Conservation (phyloP, 2,113 vertebrate species). For the Tachysurus fulvidraco region DNA sequence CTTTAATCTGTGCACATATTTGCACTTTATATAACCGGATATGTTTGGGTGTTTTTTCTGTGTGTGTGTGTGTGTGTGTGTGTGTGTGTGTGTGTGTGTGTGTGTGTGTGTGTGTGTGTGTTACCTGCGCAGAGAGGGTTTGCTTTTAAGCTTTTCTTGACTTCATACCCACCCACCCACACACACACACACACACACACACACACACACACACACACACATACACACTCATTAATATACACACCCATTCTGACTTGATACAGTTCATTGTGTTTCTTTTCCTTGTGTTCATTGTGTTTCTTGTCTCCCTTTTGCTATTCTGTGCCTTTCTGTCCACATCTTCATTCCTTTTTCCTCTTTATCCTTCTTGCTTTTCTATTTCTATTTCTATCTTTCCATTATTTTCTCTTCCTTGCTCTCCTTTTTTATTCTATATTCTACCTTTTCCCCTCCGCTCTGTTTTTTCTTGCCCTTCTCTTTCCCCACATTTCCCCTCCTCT, state of each 20-base stretch:
- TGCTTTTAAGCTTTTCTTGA: neutral
- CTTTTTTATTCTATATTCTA: neutral
- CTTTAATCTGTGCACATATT: slow-evolving; percentile 3
- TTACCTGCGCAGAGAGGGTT: neutral
- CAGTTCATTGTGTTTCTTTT: neutral
- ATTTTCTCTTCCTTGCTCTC: neutral
- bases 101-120: neutral
- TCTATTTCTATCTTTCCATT: neutral
- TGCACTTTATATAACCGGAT: neutral
- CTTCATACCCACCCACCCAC: slow-evolving; percentile 13
- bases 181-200: slow-evolving; percentile 14
- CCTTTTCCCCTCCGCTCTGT: too few relatives aligned
- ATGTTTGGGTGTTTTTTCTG: neutral
- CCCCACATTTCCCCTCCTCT: neutral
- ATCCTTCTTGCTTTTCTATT: neutral
- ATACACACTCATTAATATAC: slow-evolving; percentile 1
- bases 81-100: neutral
- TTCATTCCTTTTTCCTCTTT: neutral
- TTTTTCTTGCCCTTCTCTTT: neutral
- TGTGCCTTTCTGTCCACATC: neutral
- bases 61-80: neutral
- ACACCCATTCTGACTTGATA: neutral
- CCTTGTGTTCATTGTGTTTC: too few relatives aligned
- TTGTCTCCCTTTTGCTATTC: neutral
- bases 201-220: slow-evolving; percentile 24